These are phyloP conservation scores for Laticauda laticaudata DNA, from an alignment of 2,113 vertebrate species.

Conservation along the genomic window DNA sequence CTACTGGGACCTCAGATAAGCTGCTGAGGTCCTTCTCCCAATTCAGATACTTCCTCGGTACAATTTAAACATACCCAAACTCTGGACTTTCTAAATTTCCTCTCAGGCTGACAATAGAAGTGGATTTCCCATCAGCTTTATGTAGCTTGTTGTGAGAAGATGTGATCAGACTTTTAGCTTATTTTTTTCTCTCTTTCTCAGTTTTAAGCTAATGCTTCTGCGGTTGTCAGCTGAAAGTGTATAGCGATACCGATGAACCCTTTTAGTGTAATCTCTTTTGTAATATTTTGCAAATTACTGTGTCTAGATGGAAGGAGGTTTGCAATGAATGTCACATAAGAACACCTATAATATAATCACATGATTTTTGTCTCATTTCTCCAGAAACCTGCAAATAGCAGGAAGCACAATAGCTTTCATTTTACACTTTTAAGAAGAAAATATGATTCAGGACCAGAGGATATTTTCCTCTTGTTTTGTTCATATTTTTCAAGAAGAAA, in stretches of 20 bases:
- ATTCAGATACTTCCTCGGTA: not conserved
- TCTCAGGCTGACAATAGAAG: slow-evolving; percentile 30
- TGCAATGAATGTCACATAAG: not conserved
- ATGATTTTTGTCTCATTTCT: not conserved
- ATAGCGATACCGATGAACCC: not conserved
- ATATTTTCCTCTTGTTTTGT: not conserved
- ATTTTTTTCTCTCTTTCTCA: slow-evolving; percentile 27
- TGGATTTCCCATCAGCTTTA: slow-evolving; percentile 39
- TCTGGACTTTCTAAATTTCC: slow-evolving; percentile 46
- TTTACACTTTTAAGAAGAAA: not conserved
- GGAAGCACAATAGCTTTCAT: not conserved
- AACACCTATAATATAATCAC: not conserved
- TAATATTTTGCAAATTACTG: not conserved
- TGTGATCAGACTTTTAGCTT: slow-evolving; percentile 58
- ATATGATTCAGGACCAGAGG: not conserved
- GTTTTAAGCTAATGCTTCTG: slow-evolving; percentile 46
- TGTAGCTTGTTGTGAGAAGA: slow-evolving; percentile 47
- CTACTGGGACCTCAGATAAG: not conserved
- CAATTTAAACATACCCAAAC: slow-evolving; percentile 53
- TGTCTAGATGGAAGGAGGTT: not conserved
- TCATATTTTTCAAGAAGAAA: not conserved
- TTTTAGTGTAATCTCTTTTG: not conserved
- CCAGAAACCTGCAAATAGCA: not conserved
- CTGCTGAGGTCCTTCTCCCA: not conserved
- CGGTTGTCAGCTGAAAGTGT: slow-evolving; percentile 16